These are phyloP conservation scores for Drosophila ezoana DNA, from an alignment of 2,888 invertebrate genomes.

Conservation along the genomic window DNA sequence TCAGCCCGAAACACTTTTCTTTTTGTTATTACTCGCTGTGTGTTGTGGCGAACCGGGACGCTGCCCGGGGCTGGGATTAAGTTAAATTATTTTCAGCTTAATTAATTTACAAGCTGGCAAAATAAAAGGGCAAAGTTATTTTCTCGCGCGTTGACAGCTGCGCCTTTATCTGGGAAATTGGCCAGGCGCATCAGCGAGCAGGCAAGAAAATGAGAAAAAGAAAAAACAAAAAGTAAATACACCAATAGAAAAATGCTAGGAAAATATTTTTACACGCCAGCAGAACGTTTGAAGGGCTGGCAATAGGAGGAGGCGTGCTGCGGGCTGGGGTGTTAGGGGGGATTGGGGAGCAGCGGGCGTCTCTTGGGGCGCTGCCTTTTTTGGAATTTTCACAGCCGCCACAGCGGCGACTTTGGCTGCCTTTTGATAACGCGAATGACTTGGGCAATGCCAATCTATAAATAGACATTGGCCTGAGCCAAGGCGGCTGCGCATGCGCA, in stretches of 20 bases:
- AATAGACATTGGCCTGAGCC: constrained; percentile 44
- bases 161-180: constrained; percentile 61
- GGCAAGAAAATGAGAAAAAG: not conserved
- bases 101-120: constrained; percentile 68
- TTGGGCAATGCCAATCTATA: constrained; percentile 51
- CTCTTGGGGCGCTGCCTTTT: constrained; percentile 62
- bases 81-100: constrained; percentile 74
- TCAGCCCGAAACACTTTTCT: constrained; percentile 35
- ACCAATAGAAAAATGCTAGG: constrained; percentile 53
- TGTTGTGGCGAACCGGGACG: not conserved
- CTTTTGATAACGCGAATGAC: constrained; percentile 60
- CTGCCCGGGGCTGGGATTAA: constrained; percentile 57
- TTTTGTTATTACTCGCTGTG: constrained; percentile 29
- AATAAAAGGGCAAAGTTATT: constrained; percentile 43
- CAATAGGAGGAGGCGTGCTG: not conserved
- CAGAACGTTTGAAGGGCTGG: constrained; percentile 9
- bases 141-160: constrained; percentile 60
- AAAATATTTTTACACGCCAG: constrained; percentile 53
- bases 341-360: not conserved
- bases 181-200: constrained; percentile 40
- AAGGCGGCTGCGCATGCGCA: constrained; percentile 41
- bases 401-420: constrained; percentile 57
- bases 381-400: constrained; percentile 68
- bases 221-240: not conserved
- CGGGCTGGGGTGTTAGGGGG: too few relatives aligned